Base-by-base conservation (phyloP, 2,113 vertebrate genomes). In the Oenanthe oenanthe region DNA sequence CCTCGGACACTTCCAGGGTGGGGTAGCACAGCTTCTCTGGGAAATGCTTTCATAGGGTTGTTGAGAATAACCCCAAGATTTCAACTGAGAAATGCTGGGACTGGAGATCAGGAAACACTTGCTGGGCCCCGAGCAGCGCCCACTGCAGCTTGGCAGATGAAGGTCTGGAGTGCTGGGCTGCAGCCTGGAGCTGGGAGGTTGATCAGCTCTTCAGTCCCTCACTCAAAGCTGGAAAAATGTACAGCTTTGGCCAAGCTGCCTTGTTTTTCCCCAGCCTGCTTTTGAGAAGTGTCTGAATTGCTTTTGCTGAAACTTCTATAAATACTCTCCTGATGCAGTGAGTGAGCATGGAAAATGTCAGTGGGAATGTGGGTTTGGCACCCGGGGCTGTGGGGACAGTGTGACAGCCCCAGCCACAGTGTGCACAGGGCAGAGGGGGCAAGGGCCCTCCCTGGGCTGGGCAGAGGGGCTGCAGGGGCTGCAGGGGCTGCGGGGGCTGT, bases 281-380 rank as follows among this genome's bases (percentile, higher is more conserved):
- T 92, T 93, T 88, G 84, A 66, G 71, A 89, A 88, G 65, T 17
- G 71, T 47, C 93, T 76, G 89, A 68, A 61, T 85, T 83, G 88
- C 93, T 93, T 95, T 79, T 95, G 91, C 95, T 95, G 89, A 70
- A 91, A 84, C 50, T 68, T 73, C 96, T 95, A 95, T 92, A 93
- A 95, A 96, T 95, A 95, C 78, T 62, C 13, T 58, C 11, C 14
- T 5, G 7, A 25, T 21, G 77, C 63, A 28, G 95, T 3, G 47
- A 89, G 85, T 12, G 14, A 54, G 90, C 60, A 12, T 12, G 85
- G 95, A 95, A 96, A 92, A 78, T 87, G 70, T 77, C 85, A 58
- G 65, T 84, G 28, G 7, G 51, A 73, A 40, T 11, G 85, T 57
- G 34, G 32, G 47, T 58, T 66, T 85, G 88, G 90, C 75, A 18